Conservation (phyloP, 2,797 vertebrate species). For the Amblyraja radiata region DNA sequence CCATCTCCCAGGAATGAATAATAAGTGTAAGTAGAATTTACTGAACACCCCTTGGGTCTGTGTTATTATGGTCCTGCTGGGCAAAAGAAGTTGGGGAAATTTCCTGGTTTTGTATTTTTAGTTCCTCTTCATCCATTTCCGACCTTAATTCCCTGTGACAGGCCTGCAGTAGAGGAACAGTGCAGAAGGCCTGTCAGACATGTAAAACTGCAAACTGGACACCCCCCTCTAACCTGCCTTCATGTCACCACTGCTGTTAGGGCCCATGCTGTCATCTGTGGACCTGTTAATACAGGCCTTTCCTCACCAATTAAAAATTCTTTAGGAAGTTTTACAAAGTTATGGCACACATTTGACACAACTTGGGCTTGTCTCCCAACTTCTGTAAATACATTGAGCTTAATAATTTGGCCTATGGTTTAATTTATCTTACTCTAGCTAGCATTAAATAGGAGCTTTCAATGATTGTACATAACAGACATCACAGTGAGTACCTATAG, state of each 20-base stretch:
- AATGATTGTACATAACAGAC: not conserved
- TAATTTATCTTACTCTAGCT: not conserved
- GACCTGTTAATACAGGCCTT: not conserved
- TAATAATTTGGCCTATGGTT: not conserved
- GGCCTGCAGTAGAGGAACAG: not conserved
- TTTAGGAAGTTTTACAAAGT: not conserved
- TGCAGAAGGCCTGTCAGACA: not conserved
- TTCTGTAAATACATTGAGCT: not conserved
- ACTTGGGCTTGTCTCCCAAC: not conserved
- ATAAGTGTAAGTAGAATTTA: too few relatives aligned
- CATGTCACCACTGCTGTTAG: not conserved
- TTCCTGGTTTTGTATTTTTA: not conserved
- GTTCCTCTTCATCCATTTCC: not conserved
- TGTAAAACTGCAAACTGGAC: not conserved
- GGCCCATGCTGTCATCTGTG: not conserved
- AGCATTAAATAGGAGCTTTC: not conserved
- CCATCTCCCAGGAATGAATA: too few relatives aligned
- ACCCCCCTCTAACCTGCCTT: not conserved
- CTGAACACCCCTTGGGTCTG: too few relatives aligned
- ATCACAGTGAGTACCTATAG: not conserved
- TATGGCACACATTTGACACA: not conserved
- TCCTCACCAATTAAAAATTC: not conserved
- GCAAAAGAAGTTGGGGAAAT: not conserved
- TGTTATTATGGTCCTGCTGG: not conserved
- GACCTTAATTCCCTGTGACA: not conserved